Base-by-base conservation (phyloP, 2,888 invertebrate species). In the Chrysolina americana region DNA sequence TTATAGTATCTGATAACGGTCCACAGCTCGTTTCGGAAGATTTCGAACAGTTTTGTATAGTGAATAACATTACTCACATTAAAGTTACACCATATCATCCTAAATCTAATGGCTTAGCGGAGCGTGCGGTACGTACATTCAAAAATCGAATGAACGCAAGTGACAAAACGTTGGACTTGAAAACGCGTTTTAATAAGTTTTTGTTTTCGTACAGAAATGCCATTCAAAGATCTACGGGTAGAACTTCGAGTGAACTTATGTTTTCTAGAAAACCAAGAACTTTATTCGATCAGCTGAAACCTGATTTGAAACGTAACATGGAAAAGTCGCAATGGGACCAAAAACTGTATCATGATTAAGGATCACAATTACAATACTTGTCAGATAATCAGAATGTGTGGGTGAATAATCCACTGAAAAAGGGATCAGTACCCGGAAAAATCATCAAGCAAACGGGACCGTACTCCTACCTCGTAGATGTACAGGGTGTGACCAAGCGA, bases 1-100 rank as follows among this genome's bases (percentile, higher is more conserved):
- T 66, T 1, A 53, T 84, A 10, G 81, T 85, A 15, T 79, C 82
- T 0, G 83, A 83, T 71, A 83, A 84, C 70, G 83, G 81, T 9
- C 74, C 78, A 1, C 75, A 78, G 19, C 81, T 82, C 64, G 73
- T 75, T 9, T 83, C 82, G 17, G 69, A 76, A 28, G 80, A 82
- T 70, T 82, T 84, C 59, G 44, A 70, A 73, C 23, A 64, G 36
- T 74, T 75, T 56, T 76, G 73, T 41, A 64, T 28, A 41, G 15
- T 23, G 19, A 76, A 72, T 47, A 70, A 74, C n/a, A 79, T 79
- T 36, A 70, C 62, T 36, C 74, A 71, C 47, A 71, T 69, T 41
- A 56, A 28, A 41, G 53, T 68, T 15, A 56, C 76, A 44, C 78
- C 77, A 1, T 75, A 79, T 63, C 75, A 79, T 63, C 78, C 75